These are phyloP conservation scores for Drosophila bocki DNA, from an alignment of 1,140 invertebrate genomes.

Conservation along the genomic window DNA sequence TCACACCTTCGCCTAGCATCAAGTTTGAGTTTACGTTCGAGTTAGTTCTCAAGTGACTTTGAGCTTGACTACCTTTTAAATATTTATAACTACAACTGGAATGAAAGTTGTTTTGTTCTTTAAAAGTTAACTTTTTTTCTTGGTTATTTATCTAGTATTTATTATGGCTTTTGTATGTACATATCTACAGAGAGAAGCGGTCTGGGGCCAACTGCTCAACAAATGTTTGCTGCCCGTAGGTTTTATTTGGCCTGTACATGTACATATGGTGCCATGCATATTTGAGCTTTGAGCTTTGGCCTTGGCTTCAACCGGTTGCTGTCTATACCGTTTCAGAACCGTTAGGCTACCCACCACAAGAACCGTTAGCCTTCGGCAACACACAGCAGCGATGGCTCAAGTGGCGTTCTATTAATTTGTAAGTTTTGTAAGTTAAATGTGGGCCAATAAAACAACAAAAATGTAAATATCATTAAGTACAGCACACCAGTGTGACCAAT, in stretches of 20 bases:
- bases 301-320: slow-evolving; percentile 42
- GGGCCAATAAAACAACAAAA: neutral
- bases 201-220: slow-evolving; percentile 23
- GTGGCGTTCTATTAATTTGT: neutral
- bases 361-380: slow-evolving; percentile 11
- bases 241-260: slow-evolving; percentile 33
- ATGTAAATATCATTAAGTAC: neutral
- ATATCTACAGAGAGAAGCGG: slow-evolving; percentile 23
- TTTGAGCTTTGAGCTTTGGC: slow-evolving; percentile 47
- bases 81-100: neutral
- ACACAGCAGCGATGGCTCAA: neutral
- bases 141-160: slow-evolving; percentile 3
- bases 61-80: no score
- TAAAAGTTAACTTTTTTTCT: neutral
- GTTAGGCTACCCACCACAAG: slow-evolving; percentile 24
- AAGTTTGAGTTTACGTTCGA: neutral
- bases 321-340: slow-evolving; percentile 21
- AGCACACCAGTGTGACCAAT: neutral
- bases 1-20: slow-evolving; percentile 4
- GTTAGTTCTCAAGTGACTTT: neutral
- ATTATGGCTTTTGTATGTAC: slow-evolving; percentile 7
- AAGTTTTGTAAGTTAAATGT: neutral
- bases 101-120: no score
- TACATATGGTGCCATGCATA: slow-evolving; percentile 31
- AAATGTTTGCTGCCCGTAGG: slow-evolving; percentile 26